Conservation (phyloP, 2,888 invertebrate species). For the Cosmia trapezina region DNA sequence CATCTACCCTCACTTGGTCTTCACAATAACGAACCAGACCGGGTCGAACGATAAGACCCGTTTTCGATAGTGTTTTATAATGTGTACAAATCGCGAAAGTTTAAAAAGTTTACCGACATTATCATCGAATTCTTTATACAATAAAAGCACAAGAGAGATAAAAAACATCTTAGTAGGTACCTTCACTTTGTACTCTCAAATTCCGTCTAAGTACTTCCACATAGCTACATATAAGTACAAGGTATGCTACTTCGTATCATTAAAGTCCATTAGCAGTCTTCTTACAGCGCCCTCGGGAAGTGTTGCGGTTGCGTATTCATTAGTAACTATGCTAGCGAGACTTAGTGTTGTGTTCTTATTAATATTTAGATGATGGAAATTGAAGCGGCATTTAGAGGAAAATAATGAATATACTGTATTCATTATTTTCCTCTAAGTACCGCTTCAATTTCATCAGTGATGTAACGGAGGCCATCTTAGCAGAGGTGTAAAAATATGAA, state of each 20-base stretch:
- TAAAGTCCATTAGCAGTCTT: slow-evolving; percentile 54
- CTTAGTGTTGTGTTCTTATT: slow-evolving; percentile 17
- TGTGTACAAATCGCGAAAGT: too few species aligned
- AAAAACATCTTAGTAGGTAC: not conserved
- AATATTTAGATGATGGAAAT: slow-evolving; percentile 29
- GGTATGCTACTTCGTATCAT: slow-evolving; percentile 29
- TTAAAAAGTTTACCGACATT: too few species aligned
- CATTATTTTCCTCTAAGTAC: too few species aligned
- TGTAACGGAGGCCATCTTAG: not conserved
- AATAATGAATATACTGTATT: too few species aligned
- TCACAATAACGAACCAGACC: too few species aligned
- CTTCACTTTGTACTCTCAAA: not conserved
- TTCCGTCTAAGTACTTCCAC: slow-evolving; percentile 19
- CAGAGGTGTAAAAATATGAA: not conserved
- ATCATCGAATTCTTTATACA: not conserved
- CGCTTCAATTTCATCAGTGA: too few species aligned
- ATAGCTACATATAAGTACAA: slow-evolving; percentile 26
- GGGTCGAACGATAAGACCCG: too few species aligned
- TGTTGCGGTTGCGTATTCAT: slow-evolving; percentile 52
- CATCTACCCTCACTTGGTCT: too few species aligned
- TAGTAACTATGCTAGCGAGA: slow-evolving; percentile 17
- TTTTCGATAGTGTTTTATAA: too few species aligned
- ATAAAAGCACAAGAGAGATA: not conserved
- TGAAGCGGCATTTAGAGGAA: not conserved
- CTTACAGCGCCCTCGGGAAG: slow-evolving; percentile 46